Percentiles rank a stretch among this genome's conserved stretches.
Evolutionary conservation across 2,888 invertebrate genomes (phyloP).

Genomic region (Acrobasis repandana): DNA sequence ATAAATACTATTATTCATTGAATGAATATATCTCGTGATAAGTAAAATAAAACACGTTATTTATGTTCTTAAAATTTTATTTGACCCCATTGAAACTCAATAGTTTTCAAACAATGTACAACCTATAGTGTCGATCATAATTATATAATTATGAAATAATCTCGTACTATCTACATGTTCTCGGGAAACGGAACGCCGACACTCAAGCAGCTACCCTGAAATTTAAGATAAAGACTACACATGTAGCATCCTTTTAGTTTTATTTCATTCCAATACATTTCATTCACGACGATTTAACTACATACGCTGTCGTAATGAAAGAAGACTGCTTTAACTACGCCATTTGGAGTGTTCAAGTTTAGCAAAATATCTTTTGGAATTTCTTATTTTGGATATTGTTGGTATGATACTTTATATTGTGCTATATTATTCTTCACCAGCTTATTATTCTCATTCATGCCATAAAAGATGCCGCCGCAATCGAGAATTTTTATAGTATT

Average conservation of each 20-base stretch:
- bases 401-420: too few relatives aligned
- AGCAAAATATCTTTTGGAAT: too few relatives aligned
- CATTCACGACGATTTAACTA: background rate
- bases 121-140: conserved; percentile 62
- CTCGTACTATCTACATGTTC: conserved; percentile 54
- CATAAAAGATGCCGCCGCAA: too few relatives aligned
- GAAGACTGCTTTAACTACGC: too few relatives aligned
- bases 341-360: too few relatives aligned
- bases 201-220: conserved; percentile 54
- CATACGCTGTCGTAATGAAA: too few relatives aligned
- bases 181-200: conserved; percentile 38
- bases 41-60: conserved; percentile 40
- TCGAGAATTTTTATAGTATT: too few relatives aligned
- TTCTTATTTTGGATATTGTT: too few relatives aligned
- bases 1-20: background rate
- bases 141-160: conserved; percentile 48
- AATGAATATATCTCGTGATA: conserved; percentile 2
- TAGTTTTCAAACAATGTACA: conserved; percentile 74
- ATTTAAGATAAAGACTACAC: conserved; percentile 30
- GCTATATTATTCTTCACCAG: too few relatives aligned
- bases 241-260: conserved; percentile 18
- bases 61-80: conserved; percentile 78
- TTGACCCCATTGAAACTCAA: conserved; percentile 79
- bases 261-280: background rate
- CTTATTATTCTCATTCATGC: too few relatives aligned